Conservation (phyloP, 2,113 vertebrate genomes). For the Trogon surrucura region DNA sequence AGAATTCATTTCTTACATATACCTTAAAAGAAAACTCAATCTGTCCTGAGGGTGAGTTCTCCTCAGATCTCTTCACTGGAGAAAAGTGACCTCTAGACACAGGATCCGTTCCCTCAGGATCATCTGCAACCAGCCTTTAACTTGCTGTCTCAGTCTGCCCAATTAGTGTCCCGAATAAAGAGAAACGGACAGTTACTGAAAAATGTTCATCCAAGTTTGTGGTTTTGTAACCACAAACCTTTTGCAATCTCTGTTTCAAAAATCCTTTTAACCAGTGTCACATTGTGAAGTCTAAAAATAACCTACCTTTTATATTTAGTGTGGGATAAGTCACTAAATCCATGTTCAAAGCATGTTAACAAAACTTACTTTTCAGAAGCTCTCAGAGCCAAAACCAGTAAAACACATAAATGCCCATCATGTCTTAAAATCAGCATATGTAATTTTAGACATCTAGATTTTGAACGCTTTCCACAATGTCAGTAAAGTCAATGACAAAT, state of each 20-base stretch:
- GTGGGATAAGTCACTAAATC: not conserved
- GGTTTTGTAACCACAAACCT: not conserved
- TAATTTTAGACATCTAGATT: not conserved
- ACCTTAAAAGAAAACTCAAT: not conserved
- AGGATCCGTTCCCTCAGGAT: not conserved
- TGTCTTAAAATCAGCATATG: not conserved
- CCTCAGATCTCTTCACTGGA: not conserved
- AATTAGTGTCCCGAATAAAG: not conserved
- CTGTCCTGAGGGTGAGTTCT: not conserved
- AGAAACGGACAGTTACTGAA: not conserved
- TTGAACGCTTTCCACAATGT: not conserved
- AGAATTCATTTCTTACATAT: not conserved
- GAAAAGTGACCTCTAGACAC: not conserved
- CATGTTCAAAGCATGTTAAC: not conserved
- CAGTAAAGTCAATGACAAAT: not conserved
- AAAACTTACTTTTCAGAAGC: not conserved
- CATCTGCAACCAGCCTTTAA: not conserved
- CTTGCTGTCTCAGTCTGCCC: not conserved
- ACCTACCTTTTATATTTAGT: not conserved
- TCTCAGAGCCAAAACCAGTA: not conserved
- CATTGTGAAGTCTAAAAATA: constrained; percentile 22
- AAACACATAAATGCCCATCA: not conserved
- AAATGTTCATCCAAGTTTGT: not conserved
- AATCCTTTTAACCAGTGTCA: not conserved
- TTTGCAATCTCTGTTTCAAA: not conserved